phyloP scores from a whole-genome alignment of 2,113 vertebrate genomes.

The Neomonachus schauinslandi region DNA sequence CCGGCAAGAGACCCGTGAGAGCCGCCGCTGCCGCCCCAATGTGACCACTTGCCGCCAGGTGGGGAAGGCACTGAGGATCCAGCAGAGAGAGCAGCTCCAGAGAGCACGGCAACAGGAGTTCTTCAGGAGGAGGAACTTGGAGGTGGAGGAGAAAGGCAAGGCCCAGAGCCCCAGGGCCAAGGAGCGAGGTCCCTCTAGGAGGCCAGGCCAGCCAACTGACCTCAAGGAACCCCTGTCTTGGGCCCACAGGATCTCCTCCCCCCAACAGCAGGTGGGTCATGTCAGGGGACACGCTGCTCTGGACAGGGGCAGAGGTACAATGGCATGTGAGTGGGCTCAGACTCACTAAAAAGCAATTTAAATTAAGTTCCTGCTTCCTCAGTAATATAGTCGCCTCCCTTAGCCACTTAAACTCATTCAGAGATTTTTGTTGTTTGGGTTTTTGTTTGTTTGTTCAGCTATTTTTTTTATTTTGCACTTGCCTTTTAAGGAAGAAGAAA shows the following conservation, averaged over 20 bases:
- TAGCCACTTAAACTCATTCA: not conserved
- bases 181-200: not conserved
- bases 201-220: rapidly evolving
- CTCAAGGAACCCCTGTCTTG: rapidly evolving
- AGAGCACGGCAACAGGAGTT: conserved; percentile 84
- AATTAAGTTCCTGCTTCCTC: not conserved
- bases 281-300: not conserved
- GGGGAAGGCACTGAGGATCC: not conserved
- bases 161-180: not conserved
- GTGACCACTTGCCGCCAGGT: conserved; percentile 74
- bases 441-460: not conserved
- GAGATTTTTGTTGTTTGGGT: not conserved
- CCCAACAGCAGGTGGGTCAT: conserved; percentile 78
- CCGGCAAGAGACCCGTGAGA: conserved; percentile 81
- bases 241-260: rapidly evolving
- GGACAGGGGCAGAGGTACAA: not conserved
- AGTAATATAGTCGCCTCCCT: not conserved
- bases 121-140: conserved; percentile 84
- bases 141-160: conserved; percentile 45
- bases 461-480: not conserved
- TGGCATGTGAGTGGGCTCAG: not conserved
- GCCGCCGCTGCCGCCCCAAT: conserved; percentile 67
- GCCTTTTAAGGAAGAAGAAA: not conserved
- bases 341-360: not conserved
- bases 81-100: not conserved